phyloP scores from a whole-genome alignment of 1,140 invertebrate genomes.

The Dreissena polymorpha region DNA sequence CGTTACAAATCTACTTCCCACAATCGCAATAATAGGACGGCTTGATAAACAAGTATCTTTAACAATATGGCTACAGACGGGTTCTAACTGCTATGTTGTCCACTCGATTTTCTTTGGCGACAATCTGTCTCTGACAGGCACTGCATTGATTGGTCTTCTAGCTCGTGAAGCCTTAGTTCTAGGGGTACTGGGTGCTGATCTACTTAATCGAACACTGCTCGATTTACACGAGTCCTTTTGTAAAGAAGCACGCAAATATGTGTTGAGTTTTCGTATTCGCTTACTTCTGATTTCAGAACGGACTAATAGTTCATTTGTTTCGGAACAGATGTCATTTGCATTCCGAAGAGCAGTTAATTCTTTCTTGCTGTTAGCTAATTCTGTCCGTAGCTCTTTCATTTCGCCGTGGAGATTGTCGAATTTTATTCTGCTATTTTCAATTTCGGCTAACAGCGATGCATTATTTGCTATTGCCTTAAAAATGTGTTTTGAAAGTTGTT shows the following conservation, averaged over 20 bases:
- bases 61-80: too few species aligned
- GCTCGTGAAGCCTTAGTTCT: not conserved
- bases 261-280: conserved; percentile 24
- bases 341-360: conserved; percentile 10
- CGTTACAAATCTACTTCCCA: too few species aligned
- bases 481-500: not conserved
- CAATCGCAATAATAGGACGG: too few species aligned
- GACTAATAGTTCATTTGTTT: conserved; percentile 3
- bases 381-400: conserved; percentile 6
- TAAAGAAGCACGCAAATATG: not conserved
- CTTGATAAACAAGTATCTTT: too few species aligned
- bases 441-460: conserved; percentile 19
- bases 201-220: not conserved
- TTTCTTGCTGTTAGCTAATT: conserved; percentile 20
- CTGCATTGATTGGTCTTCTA: conserved; percentile 24
- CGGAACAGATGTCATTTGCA: conserved; percentile 1
- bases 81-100: not conserved
- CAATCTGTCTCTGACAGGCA: conserved; percentile 24
- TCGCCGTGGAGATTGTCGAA: conserved; percentile 12
- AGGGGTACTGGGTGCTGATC: not conserved
- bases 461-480: conserved; percentile 1
- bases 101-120: conserved; percentile 32
- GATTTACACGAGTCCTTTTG: not conserved
- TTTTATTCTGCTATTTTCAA: not conserved
- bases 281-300: not conserved